Base-by-base conservation (phyloP, 1,140 invertebrate genomes). In the Hycleus phaleratus region DNA sequence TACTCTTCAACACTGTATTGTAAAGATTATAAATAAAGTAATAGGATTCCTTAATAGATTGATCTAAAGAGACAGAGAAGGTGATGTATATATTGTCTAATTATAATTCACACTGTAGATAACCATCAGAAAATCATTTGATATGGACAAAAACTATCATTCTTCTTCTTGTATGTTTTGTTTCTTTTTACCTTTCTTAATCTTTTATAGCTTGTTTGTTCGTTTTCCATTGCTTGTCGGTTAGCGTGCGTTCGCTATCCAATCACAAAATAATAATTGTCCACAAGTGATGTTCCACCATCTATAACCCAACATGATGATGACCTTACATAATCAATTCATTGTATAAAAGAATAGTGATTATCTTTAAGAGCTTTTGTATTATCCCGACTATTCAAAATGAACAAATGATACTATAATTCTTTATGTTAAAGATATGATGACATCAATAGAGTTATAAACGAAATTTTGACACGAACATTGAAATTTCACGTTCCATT, bases 291-390 rank as follows among this genome's bases (percentile, higher is more conserved):
- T 6, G 32, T 6, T 32, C 45, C 25, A 32, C 4, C 7, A 32
- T 18, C 18, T 18, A 32, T 32, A 32, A 44, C 40, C 24, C 38
- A 8, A 44, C 12, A 26, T 43, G 51, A 11, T 40, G 44, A 56
- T 62, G 60, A 62, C 47, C 60, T 54, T 50, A 59, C 49, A 62
- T 59, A 58, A 62, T 62, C 60, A 58, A 62, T 58, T 62, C 60
- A 58, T 62, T 62, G 60, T 62, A 50, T 62, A 53, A 62, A 62
- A 62, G 56, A 62, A 62, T 62, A 49, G 60, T 59, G 60, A 62
- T 62, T 62, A 62, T 58, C 60, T 48, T 45, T 32, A 7, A 45
- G 42, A n/a, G 42, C 51, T 53, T 53, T 53, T 53, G 51, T 53
- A 45, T 53, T 53, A 53, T 4, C 42, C 51, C 51, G 51, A 48